A percentile compares a stretch with the other conserved stretches of the same genome.
Evolutionary conservation across 2,888 invertebrate genomes (phyloP).

Genomic region (Chloromyia formosa): DNA sequence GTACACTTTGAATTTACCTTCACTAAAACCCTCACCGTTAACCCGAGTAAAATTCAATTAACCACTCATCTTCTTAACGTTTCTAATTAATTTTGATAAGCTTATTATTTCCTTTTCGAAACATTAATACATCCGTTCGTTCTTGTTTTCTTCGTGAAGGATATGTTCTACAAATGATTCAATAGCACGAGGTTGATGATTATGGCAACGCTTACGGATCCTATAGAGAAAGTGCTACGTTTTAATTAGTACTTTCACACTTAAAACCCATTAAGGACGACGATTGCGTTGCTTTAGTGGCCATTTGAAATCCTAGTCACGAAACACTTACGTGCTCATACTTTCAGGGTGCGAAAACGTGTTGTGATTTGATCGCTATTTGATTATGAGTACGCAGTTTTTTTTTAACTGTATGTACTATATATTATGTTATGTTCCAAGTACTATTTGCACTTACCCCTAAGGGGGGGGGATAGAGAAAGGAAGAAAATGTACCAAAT

Average conservation of each 20-base stretch:
- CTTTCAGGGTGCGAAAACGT: no score
- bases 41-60: not conserved
- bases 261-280: not conserved
- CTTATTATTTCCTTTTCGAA: slow-evolving; percentile 6
- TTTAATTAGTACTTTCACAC: not conserved
- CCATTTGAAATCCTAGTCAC: not conserved
- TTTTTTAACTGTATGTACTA: no score
- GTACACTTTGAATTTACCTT: no score
- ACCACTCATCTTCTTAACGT: slow-evolving; percentile 19
- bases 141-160: not conserved
- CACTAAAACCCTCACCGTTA: no score
- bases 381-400: no score
- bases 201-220: not conserved
- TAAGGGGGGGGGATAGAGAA: no score
- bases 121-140: not conserved
- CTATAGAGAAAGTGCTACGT: not conserved
- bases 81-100: slow-evolving; percentile 7
- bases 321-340: not conserved
- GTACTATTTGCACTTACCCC: no score
- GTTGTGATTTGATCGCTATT: no score
- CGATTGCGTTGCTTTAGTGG: not conserved
- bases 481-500: no score
- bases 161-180: not conserved
- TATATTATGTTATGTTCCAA: no score
- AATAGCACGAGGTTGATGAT: not conserved